Evolutionary conservation across 2,113 vertebrate species (phyloP), one percentile per base, ranked within the genome.

Genomic region (Sphyrna mokarran): DNA sequence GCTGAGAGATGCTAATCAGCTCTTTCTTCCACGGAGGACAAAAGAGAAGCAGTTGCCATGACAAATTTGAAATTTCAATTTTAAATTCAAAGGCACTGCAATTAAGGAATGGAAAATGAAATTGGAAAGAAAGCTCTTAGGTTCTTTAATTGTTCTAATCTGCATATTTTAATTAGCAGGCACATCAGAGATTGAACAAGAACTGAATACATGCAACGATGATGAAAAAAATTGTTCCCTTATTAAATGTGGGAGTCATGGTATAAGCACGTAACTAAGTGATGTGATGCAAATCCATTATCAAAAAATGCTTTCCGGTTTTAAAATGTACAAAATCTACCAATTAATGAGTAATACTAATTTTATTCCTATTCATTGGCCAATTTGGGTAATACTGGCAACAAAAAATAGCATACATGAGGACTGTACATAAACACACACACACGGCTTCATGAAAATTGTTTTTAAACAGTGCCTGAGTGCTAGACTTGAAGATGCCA

Each of bases 101-200:
- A 96, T 95, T 96, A 78, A 96, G 91, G 1, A 69, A 4, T 95
- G 95, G 93, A 97, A 96, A 96, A 11, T 95, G 95, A 96, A 97
- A 96, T 96, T 96, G 26, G 90, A 94, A 33, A 70, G 95, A 95
- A 96, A 96, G 37, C 66, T 37, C 76, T 95, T 96, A 89, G 33
- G 0, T 7, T 93, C 91, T 96, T 95, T 95, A 91, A 14, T 14
- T 96, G 0, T 96, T 97, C 69, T 96, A 22, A 63, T 90, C 13
- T 93, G 58, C 95, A 9, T 96, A 93, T 96, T 96, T 96, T 96
- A 97, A 96, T 97, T 96, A 97, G 68, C 40, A 76, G n/a, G 69
- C 18, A 4, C 86, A 58, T 96, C 11, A n/a, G 96, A 91, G 72
- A 61, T 37, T 96, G 40, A 90, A 54, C 85, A 68, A n/a, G 69